Percentiles rank a stretch among this genome's conserved stretches.
Conservation (phyloP, 2,113 vertebrate species). For the Steatornis caripensis region DNA sequence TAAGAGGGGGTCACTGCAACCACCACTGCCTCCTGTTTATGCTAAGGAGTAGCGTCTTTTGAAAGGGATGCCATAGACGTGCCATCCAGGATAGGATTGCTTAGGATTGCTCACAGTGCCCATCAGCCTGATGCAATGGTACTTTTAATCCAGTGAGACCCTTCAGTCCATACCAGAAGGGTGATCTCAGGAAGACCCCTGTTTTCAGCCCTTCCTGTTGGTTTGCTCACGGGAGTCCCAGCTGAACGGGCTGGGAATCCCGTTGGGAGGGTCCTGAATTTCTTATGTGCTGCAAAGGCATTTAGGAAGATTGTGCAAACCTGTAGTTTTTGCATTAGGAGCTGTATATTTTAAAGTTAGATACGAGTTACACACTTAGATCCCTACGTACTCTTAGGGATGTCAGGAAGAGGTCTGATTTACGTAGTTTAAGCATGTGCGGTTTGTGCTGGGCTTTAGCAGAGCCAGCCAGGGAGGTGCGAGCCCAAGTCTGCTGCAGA, state of each 20-base stretch:
- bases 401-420: neutral
- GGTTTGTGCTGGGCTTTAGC: neutral
- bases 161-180: neutral
- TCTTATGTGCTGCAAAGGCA: neutral
- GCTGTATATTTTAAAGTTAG: neutral
- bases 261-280: neutral
- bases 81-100: neutral
- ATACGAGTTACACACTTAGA: neutral
- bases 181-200: neutral
- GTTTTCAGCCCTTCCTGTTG: neutral
- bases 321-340: neutral
- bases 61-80: rapidly evolving
- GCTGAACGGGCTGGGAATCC: neutral
- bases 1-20: neutral
- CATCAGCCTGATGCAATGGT: neutral
- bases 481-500: neutral
- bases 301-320: neutral
- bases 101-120: neutral
- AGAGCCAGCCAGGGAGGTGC: neutral
- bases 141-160: neutral
- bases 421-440: neutral
- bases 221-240: neutral
- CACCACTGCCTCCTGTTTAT: neutral
- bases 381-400: rapidly evolving
- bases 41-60: neutral